phyloP scores from a whole-genome alignment of 2,113 vertebrate species.

The Sorex araneus region DNA sequence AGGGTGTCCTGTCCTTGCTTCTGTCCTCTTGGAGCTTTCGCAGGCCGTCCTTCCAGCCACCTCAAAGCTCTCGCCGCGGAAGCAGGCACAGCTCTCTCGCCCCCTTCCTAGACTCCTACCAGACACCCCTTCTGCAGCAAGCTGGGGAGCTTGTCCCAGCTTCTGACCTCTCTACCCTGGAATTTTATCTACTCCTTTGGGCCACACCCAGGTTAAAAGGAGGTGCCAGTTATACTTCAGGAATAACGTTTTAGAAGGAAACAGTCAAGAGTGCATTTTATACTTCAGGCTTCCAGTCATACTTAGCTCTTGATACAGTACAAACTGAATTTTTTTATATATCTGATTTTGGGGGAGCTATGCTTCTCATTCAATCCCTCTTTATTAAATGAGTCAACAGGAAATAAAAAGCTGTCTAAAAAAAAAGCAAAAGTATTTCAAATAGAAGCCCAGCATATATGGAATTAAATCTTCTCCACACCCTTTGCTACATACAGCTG shows the following conservation, averaged over 20 bases:
- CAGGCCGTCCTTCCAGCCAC: not conserved
- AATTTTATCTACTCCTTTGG: constrained; percentile 40
- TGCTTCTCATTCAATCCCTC: not conserved
- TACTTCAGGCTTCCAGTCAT: constrained; percentile 31
- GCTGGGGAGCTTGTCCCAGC: not conserved
- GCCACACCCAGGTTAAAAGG: constrained; percentile 76
- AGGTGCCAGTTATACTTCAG: not conserved
- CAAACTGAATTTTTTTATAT: constrained; percentile 21
- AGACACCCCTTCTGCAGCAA: not conserved
- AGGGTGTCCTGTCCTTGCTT: not conserved
- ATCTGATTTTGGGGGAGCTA: constrained; percentile 35
- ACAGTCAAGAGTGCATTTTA: not conserved
- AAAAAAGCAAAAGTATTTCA: constrained; percentile 55
- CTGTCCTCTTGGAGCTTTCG: not conserved
- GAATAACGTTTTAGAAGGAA: constrained; percentile 50
- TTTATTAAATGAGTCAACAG: constrained; percentile 52
- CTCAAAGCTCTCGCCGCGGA: not conserved
- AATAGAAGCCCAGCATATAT: not conserved
- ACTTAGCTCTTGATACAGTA: constrained; percentile 34
- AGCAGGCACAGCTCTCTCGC: not conserved
- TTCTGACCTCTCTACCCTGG: not conserved
- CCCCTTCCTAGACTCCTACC: not conserved
- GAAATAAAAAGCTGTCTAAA: not conserved
- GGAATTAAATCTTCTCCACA: constrained; percentile 8
- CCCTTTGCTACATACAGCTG: not conserved